Percentiles rank a stretch among this genome's conserved stretches.
phyloP scores from a whole-genome alignment of 2,797 vertebrate genomes.

The Microctenopoma steveboyesi region DNA sequence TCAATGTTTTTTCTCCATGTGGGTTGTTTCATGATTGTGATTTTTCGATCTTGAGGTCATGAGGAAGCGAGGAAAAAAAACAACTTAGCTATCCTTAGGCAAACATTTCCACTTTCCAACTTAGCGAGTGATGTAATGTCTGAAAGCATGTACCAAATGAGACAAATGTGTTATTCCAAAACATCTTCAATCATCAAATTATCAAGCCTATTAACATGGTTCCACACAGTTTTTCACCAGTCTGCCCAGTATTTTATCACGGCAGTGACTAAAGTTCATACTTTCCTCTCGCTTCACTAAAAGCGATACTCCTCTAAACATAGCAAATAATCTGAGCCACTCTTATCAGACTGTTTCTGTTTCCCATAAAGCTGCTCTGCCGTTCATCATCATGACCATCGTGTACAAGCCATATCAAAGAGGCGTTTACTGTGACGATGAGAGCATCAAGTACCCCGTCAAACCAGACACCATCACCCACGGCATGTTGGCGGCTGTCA shows the following conservation, averaged over 20 bases:
- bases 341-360: conserved; percentile 17
- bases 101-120: conserved; percentile 52
- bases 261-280: not conserved
- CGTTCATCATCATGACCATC: conserved; percentile 88
- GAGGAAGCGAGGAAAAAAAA: conserved; percentile 35
- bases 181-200: conserved; percentile 11
- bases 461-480: conserved; percentile 92
- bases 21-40: conserved; percentile 49
- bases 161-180: conserved; percentile 37
- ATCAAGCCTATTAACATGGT: conserved; percentile 12
- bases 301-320: conserved; percentile 7
- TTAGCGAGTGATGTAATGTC: conserved; percentile 62
- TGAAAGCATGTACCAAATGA: conserved; percentile 43
- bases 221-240: not conserved
- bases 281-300: conserved; percentile 3
- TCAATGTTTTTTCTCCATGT: conserved; percentile 26
- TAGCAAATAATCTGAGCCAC: not conserved
- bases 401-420: conserved; percentile 88
- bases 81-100: conserved; percentile 48
- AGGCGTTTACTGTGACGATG: conserved; percentile 90
- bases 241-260: not conserved
- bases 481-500: conserved; percentile 88
- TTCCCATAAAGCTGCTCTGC: conserved; percentile 85
- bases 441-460: conserved; percentile 92
- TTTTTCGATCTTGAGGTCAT: conserved; percentile 35